Evolutionary conservation across 2,797 vertebrate species (phyloP), one percentile per base, ranked within the genome.

Genomic region (Borostomias antarcticus): DNA sequence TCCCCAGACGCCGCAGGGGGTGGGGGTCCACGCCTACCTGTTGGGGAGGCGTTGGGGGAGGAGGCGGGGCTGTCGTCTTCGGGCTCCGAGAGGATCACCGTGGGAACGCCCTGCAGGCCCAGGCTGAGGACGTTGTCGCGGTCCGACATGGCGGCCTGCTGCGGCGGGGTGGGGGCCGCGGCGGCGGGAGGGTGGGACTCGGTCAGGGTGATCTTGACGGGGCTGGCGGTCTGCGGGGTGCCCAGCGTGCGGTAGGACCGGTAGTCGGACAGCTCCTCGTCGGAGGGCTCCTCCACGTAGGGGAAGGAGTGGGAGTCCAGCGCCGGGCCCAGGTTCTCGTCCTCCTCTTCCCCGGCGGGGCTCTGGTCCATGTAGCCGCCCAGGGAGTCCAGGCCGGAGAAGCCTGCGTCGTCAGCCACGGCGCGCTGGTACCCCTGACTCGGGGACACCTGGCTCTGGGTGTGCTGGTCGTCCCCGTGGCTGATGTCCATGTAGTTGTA

Each of bases 401-500:
- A 84, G 73, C 8, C 87, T 78, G 87, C 69, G 70, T 85, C 85
- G 82, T n/a, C n/a, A n/a, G 88, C 53, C 63, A 72, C 72, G 68
- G 59, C 73, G 51, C 70, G 58, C 48, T 64, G 64, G 61, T 82
- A 69, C 85, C 86, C 88, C 87, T 91, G 58, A 81, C 82, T 82
- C 85, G 0, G 32, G 78, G 33, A 13, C 40, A n/a, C n/a, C 37
- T 40, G 8, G n/a, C n/a, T 7, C 40, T 45, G 15, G 40, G 9
- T 11, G 50, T 7, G 6, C 37, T 69, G 85, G 68, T 95, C 94
- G 66, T 95, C 94, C 8, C 94, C 89, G 43, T 93, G 93, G 71
- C 93, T 94, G 79, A 99, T 95, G 80, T 99, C 96, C 91, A 98
- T 98, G 87, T 98, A 98, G 89, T 96, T 98, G 86, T 93, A 98